Evolutionary conservation across 2,888 invertebrate species (phyloP).

Genomic region (Thyatira batis): DNA sequence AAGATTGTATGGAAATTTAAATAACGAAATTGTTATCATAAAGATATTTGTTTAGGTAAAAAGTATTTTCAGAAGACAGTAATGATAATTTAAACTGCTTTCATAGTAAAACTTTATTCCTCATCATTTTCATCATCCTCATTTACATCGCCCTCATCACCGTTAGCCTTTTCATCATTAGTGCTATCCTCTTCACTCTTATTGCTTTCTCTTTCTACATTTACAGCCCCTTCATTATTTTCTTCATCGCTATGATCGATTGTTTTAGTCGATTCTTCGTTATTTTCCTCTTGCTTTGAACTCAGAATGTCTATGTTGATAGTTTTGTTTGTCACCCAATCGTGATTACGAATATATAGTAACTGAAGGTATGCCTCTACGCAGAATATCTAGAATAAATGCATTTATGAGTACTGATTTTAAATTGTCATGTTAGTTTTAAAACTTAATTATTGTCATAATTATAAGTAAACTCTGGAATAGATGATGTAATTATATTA

Average conservation of each 20-base stretch:
- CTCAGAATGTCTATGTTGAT: neutral
- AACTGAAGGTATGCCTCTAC: conserved; percentile 49
- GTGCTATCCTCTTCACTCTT: neutral
- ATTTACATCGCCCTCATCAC: neutral
- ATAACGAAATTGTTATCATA: too few species aligned
- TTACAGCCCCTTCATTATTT: neutral
- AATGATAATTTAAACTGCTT: too few species aligned
- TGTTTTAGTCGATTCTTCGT: neutral
- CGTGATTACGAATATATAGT: conserved; percentile 51
- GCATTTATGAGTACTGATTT: too few species aligned
- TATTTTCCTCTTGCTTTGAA: neutral
- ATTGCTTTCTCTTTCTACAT: neutral
- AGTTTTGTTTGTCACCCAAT: conserved; percentile 30
- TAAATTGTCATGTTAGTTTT: too few species aligned
- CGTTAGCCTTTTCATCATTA: neutral
- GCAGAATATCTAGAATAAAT: conserved; percentile 48
- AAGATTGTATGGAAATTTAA: too few species aligned
- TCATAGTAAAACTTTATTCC: too few species aligned
- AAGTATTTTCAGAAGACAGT: too few species aligned
- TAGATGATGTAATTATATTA: too few species aligned
- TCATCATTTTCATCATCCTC: too few species aligned
- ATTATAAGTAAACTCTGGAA: too few species aligned
- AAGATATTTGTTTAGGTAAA: too few species aligned
- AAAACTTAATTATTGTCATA: too few species aligned
- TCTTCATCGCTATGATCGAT: neutral